A percentile compares a stretch with the other conserved stretches of the same genome.
These are phyloP conservation scores for Eidolon helvum DNA, from an alignment of 2,113 vertebrate species.

Conservation along the genomic window DNA sequence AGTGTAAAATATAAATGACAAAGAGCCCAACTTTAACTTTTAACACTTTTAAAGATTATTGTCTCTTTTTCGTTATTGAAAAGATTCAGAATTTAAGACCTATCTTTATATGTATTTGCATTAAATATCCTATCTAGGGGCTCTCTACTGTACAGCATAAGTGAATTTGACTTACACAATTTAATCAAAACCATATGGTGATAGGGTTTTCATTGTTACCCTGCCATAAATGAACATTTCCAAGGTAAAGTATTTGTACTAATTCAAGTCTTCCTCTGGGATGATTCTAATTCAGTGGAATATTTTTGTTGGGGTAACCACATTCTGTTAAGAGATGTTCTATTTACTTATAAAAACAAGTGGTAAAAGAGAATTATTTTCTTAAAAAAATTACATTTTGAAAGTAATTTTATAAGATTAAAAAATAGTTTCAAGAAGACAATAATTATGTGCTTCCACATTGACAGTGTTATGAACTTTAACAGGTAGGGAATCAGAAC, in stretches of 20 bases:
- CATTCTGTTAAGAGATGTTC: neutral
- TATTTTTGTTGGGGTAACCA: neutral
- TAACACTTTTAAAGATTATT: neutral
- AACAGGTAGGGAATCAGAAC: neutral
- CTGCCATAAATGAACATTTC: neutral
- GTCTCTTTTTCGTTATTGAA: neutral
- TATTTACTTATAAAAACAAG: neutral
- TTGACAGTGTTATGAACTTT: neutral
- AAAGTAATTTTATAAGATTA: neutral
- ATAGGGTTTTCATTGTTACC: neutral
- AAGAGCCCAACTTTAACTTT: neutral
- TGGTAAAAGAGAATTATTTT: neutral
- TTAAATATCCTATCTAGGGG: neutral
- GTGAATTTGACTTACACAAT: neutral
- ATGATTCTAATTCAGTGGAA: neutral
- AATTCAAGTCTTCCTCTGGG: neutral
- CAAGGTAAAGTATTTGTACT: neutral
- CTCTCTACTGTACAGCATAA: neutral
- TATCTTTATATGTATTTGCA: neutral
- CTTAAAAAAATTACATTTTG: neutral
- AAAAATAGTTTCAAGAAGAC: neutral
- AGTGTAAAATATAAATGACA: neutral
- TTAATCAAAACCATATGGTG: neutral
- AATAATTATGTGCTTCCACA: neutral
- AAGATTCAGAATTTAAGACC: neutral